Base-by-base conservation (phyloP, 64 coral and sea anemone species). In the Trachythela sp. region DNA sequence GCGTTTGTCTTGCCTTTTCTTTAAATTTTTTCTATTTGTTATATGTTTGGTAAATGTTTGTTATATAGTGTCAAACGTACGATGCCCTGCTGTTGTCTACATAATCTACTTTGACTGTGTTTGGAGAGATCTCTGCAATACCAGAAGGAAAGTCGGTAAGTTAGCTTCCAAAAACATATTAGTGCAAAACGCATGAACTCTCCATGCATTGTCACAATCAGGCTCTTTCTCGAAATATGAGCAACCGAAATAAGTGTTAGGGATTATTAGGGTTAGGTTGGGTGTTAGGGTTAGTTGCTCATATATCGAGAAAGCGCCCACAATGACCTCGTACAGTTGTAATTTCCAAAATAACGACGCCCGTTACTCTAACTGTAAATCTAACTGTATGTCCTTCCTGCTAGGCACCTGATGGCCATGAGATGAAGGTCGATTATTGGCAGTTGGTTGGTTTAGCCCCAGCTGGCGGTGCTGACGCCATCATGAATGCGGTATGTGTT, bases 401-500 rank as follows among this genome's bases (percentile, higher is more conserved):
- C 86, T 58, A 99, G 96, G 96, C 96, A 36, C 96, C 96, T 59
- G 96, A 93, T 64, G 96, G 96, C 22, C 96, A 99, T 89, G 96
- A 99, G 85, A 99, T 99, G 93, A 89, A 92, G 71, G 96, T 99
- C 48, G 96, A 99, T 86, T 99, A 89, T 91, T 99, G 96, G 96
- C 64, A 95, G 89, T 83, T 99, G 87, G 83, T 99, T 33, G 96
- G 96, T 31, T 91, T 90, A 30, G 94, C 96, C 32, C 96, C 96
- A 26, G 91, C 96, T 77, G 96, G 96, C 58, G 96, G 96, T 70
- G 84, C 94, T 58, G 96, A 99, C 60, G 94, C 94, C 84, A 71
- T 99, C 31, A 91, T 95, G 54, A 95, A 91, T 59, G 96, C 94
- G 93, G 96, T 99, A 35, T 86, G 91, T 56, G 8, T n/a, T 5